Conservation (phyloP, 2,113 vertebrate species). For the Eolophus roseicapilla region DNA sequence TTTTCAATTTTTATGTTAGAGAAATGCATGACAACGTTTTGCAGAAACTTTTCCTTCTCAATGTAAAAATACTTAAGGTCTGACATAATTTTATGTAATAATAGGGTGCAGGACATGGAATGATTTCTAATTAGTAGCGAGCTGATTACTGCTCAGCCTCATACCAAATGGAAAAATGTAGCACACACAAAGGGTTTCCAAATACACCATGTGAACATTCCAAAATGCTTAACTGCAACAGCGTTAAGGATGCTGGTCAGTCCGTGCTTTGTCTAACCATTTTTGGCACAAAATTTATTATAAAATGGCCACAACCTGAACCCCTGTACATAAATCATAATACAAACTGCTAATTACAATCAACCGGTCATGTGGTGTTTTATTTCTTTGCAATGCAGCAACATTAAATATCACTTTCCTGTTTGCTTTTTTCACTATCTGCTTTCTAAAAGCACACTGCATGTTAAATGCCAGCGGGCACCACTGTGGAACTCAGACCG, state of each 20-base stretch:
- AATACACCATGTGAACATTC: slow-evolving; percentile 19
- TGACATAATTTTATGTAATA: slow-evolving; percentile 50
- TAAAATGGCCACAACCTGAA: background rate
- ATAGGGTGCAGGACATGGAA: slow-evolving; percentile 3
- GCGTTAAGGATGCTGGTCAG: slow-evolving; percentile 8
- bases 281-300: background rate
- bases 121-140: slow-evolving; percentile 66
- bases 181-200: slow-evolving; percentile 4
- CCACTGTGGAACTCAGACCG: slow-evolving; percentile 40
- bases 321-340: background rate
- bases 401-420: background rate
- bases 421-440: background rate
- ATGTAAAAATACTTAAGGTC: slow-evolving; percentile 20
- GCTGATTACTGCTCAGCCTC: slow-evolving; percentile 48
- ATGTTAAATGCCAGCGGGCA: slow-evolving; percentile 47
- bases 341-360: background rate
- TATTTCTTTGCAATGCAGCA: background rate
- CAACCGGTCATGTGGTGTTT: background rate
- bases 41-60: background rate
- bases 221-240: slow-evolving; percentile 52
- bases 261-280: background rate
- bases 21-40: background rate
- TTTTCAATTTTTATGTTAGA: background rate
- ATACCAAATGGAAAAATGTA: slow-evolving; percentile 17
- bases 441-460: slow-evolving; percentile 4